Conservation (phyloP, 2,113 vertebrate genomes). For the Malurus elegans region DNA sequence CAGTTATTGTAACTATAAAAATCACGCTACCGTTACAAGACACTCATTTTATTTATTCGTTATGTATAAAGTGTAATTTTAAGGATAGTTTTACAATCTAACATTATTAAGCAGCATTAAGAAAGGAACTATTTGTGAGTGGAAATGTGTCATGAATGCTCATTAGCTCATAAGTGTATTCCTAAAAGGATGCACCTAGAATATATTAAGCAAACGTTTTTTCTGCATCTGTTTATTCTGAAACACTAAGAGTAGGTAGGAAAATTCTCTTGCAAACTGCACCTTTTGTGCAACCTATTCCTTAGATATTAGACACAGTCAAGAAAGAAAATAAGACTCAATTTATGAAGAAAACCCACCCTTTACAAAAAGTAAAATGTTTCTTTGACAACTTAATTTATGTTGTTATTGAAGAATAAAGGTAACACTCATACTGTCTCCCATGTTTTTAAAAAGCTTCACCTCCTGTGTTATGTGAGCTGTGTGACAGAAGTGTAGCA, state of each 20-base stretch:
- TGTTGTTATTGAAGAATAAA: neutral
- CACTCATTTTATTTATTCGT: neutral
- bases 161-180: neutral
- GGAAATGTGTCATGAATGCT: neutral
- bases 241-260: neutral
- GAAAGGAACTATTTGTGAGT: neutral
- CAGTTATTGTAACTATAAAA: conserved; percentile 10
- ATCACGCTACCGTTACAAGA: neutral
- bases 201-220: neutral
- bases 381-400: neutral
- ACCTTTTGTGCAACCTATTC: neutral
- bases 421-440: rapidly evolving
- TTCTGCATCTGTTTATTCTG: neutral
- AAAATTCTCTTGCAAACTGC: neutral
- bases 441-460: neutral
- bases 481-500: neutral
- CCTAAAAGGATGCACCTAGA: neutral
- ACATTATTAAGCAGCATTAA: neutral
- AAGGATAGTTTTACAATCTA: neutral
- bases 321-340: neutral
- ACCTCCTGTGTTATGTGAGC: neutral
- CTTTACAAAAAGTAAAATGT: neutral
- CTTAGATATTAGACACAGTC: neutral
- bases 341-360: neutral
- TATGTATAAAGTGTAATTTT: neutral